Base-by-base conservation (phyloP, 1,140 invertebrate genomes). In the Trichonephila clavata region DNA sequence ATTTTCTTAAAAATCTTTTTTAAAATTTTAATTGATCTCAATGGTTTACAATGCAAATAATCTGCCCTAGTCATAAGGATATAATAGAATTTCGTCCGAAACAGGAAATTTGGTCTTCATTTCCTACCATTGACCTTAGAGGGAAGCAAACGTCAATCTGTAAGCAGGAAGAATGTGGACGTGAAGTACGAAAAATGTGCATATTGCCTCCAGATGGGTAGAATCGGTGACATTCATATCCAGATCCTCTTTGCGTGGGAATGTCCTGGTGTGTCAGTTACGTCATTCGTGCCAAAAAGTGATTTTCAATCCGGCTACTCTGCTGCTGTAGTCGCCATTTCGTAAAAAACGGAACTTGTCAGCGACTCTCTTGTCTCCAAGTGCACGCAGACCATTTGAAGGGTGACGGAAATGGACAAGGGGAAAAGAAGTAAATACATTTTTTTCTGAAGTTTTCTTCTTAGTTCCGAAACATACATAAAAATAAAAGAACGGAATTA, bases 171-270 rank as follows among this genome's bases (percentile, higher is more conserved):
- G 24, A 27, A 77, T 77, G 71, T 20, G 71, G 27, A 77, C 27
- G 39, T 2, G 32, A 77, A 77, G 71, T 32, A 77, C 71, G 71
- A 77, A 77, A 32, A 77, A 77, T 20, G 71, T 57, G 81, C 84
- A 88, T 88, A 88, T 88, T 88, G 86, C 24, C 86, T 88, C 86
- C 86, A 88, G 86, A 88, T 88, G 86, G 32, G 24, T 2, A 5
- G 16, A 68, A 71, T 68, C 60, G 86, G 61, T 32, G 86, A 88
- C 61, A 32, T 71, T 65, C 20, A 20, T 24, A 50, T 63, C 63
- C 43, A 63, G 21, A 63, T 68, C 63, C 86, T 63, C 59, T 14
- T 20, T 88, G 86, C 86, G 86, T 88, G 86, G 86, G 86, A 88
- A 88, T 88, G 86, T 71, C 86, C 63, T 71, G 63, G 61, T 88